These are phyloP conservation scores for Phoenoteleia sp. DNA, from an alignment of 2,888 invertebrate genomes.

Conservation along the genomic window DNA sequence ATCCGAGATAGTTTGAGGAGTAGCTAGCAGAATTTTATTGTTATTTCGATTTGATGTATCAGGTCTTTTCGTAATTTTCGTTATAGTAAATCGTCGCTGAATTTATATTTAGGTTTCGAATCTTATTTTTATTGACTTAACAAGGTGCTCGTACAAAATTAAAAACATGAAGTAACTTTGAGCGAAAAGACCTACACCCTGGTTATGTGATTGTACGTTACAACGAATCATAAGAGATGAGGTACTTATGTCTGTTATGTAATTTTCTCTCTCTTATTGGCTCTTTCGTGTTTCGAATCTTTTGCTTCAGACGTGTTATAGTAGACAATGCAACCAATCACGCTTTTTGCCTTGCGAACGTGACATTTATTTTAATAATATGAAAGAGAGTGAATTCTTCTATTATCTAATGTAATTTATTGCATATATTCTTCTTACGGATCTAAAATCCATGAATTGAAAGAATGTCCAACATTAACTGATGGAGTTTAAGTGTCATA, in stretches of 20 bases:
- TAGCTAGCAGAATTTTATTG: background rate
- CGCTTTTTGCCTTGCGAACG: too few relatives aligned
- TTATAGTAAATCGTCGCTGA: background rate
- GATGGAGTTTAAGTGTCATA: conserved; percentile 40
- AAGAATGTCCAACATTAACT: conserved; percentile 13
- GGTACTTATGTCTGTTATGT: conserved; percentile 8
- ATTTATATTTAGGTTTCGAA: background rate
- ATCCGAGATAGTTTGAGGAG: conserved; percentile 63
- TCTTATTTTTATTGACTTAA: background rate
- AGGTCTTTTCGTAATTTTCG: background rate
- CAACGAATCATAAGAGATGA: conserved; percentile 23
- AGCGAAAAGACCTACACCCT: background rate
- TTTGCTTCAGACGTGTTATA: background rate
- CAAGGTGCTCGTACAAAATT: background rate
- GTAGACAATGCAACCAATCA: too few relatives aligned
- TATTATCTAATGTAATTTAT: too few relatives aligned
- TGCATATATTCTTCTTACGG: conserved; percentile 1
- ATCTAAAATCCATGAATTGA: conserved; percentile 16
- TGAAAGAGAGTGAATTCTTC: too few relatives aligned
- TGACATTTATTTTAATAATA: too few relatives aligned
- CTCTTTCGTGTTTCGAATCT: conserved; percentile 2
- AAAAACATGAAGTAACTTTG: too few relatives aligned
- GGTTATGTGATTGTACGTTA: background rate
- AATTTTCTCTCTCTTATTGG: background rate
- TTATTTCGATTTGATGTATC: background rate